A percentile compares a stretch with the other conserved stretches of the same genome.
Conservation (phyloP, 37 sponge, comb jelly and placozoan species). For the Lycopodina hypogea region DNA sequence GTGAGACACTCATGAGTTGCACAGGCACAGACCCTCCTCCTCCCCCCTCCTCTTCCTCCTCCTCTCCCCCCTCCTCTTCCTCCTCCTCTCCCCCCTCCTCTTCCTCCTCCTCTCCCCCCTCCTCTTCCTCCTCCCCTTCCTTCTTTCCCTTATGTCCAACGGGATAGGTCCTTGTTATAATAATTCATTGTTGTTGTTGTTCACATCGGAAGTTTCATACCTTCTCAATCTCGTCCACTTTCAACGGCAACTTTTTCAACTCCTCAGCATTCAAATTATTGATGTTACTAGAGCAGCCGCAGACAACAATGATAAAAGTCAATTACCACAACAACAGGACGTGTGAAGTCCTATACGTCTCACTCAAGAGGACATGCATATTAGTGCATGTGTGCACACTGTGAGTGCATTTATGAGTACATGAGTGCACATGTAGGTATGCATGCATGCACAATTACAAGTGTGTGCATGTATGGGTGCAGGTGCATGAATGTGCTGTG, state of each 20-base stretch:
- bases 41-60: conserved; percentile 2
- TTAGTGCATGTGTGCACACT: no score
- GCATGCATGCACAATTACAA: conserved; percentile 8
- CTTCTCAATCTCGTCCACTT: conserved; percentile 1
- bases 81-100: background rate
- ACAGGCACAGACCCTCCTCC: no score
- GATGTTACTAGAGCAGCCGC: background rate
- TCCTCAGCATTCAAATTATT: background rate
- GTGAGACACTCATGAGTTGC: no score
- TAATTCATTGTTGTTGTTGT: no score
- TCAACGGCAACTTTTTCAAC: background rate
- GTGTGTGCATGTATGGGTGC: conserved; percentile 21
- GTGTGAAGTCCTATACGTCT: no score
- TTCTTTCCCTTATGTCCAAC: background rate
- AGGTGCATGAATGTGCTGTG: background rate
- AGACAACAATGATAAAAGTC: background rate
- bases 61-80: conserved; percentile 3
- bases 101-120: background rate
- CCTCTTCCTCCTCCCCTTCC: background rate
- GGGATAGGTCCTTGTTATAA: no score
- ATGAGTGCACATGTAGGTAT: no score
- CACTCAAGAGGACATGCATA: no score
- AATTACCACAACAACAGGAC: background rate
- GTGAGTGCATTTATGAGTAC: no score
- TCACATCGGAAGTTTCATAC: no score